Base-by-base conservation (phyloP, 2,797 vertebrate genomes). In the Labroides dimidiatus region DNA sequence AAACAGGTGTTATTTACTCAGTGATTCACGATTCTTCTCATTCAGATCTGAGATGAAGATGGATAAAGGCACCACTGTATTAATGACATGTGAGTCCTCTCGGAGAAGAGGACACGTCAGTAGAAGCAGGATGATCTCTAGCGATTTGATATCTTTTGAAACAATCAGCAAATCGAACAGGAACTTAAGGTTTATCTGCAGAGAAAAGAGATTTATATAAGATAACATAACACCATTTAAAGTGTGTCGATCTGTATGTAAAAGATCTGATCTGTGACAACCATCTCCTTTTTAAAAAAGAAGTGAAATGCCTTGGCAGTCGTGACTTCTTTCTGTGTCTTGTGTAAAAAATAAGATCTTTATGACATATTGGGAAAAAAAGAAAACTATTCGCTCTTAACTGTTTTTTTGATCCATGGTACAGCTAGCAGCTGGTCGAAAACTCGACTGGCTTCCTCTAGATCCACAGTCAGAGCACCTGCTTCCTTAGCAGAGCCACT, bases 61-160 rank as follows among this genome's bases (percentile, higher is more conserved):
- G 0, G 91, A 86, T 69, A 94, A 20, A 12, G 9, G 23, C 58
- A 92, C 4, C 47, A 79, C 81, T 1, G 0, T 0, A 0, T 3
- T 27, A 15, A 91, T 84, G 69, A 84, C 75, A 2, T 37, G 37
- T 0, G 64, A 36, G n/a, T 92, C 86, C 5, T 89, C 85, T 42
- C 87, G 89, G 39, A 93, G 51, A 42, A 89, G 56, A 0, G 91
- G 85, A 36, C 79, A 93, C 0, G 77, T 86, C 59, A 86, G 87
- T 62, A 93, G 83, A 27, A 93, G 3, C 61, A 91, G 43, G n/a
- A 93, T 17, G 75, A 92, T 75, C 69, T 94, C 92, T 45, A 92
- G 86, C 4, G 89, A 91, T 62, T 78, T 93, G 3, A 94, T 62
- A 8, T 6, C 3, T 2, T 0, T 0, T 6, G 86, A 79, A 1